A percentile compares a stretch with the other conserved stretches of the same genome.
Evolutionary conservation across 2,888 invertebrate genomes (phyloP).

Genomic region (Parthenolecanium corni): DNA sequence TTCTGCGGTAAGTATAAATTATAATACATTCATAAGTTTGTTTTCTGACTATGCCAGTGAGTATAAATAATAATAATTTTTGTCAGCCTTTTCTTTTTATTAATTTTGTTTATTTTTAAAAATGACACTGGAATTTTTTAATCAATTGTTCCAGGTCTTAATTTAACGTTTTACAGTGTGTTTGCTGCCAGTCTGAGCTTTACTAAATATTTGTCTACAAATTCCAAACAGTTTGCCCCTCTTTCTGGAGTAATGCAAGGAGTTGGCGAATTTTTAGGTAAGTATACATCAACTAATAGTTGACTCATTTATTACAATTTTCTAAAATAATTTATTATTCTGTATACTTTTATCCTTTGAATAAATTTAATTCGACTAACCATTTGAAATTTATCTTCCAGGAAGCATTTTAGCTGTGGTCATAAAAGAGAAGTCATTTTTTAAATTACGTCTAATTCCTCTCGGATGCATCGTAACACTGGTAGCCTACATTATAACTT

Average conservation of each 20-base stretch:
- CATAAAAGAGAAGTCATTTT: not conserved
- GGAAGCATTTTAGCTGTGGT: not conserved
- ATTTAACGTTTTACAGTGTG: slow-evolving; percentile 89
- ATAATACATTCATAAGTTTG: not conserved
- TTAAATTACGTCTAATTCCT: no score
- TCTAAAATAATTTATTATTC: no score
- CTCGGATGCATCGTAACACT: not conserved
- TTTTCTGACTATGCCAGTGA: not conserved
- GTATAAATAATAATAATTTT: not conserved
- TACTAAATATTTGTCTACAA: slow-evolving; percentile 60
- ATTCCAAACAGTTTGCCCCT: slow-evolving; percentile 78
- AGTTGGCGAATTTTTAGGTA: slow-evolving; percentile 79
- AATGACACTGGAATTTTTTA: no score
- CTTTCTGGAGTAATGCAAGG: slow-evolving; percentile 89
- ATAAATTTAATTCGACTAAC: no score
- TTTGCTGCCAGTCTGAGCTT: slow-evolving; percentile 87
- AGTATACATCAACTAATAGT: slow-evolving; percentile 33
- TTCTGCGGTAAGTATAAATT: not conserved
- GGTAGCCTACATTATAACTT: slow-evolving; percentile 2
- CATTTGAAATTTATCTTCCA: no score
- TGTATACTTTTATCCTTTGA: no score
- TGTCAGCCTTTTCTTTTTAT: no score
- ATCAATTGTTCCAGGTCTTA: slow-evolving; percentile 66
- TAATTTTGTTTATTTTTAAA: no score
- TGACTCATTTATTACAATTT: not conserved